Evolutionary conservation across 2,113 vertebrate species (phyloP), one percentile per base, ranked within the genome.

Genomic region (Pleuronectes platessa): DNA sequence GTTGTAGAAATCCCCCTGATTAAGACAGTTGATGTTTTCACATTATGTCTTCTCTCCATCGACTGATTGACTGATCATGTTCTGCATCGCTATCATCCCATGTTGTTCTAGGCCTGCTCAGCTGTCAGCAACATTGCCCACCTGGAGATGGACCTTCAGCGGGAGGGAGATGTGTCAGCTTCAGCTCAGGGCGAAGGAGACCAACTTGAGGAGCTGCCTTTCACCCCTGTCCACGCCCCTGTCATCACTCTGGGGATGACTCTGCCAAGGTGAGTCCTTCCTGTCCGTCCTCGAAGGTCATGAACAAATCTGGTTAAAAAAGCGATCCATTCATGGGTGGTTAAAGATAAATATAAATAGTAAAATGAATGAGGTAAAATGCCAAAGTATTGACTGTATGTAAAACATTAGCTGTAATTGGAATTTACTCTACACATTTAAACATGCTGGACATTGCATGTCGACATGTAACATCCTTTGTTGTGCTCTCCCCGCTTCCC

Each of bases 211-310:
- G 96, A 95, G 2, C 91, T 98, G 85, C 95, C 96, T 4, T 98
- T 99, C 76, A 83, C 91, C 0, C 96, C 97, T 0, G 82, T 96
- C 77, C 97, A 99, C 0, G 90, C 94, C 20, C 96, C 98, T 17
- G 88, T 97, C 12, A 90, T 97, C 0, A 94, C 94, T 0, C 27
- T 95, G 82, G 95, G 96, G 35, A 85, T 94, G 53, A 95, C 93
- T 85, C 59, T 88, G 61, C 69, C 94, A 20, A 95, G 96, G 98
- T 99, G 87, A 94, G 94, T 14, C 2, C 20, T 23, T n/a, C 67
- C 53, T 61, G 20, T 74, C 31, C 61, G 5, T 12, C 35, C 10
- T 42, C 40, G 11, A 42, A 42, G 40, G 11, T 42, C 31, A 1
- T 3, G 55, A 58, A 7, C 42, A 58, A 17, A 74, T 54, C 53